These are phyloP conservation scores for Akabosia matsudoensis DNA, from an alignment of 1,140 invertebrate species.

Conservation along the genomic window DNA sequence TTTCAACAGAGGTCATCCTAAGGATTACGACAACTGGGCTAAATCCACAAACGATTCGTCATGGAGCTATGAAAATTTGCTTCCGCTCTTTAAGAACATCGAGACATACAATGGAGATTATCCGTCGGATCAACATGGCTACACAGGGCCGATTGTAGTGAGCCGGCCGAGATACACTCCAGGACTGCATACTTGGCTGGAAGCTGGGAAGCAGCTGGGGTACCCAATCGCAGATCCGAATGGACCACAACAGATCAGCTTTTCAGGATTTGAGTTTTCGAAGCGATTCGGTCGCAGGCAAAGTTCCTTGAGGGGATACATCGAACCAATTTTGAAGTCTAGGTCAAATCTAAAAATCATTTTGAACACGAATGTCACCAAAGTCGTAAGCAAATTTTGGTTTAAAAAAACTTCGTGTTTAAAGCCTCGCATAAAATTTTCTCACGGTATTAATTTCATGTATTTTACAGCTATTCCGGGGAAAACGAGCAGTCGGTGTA, in stretches of 20 bases:
- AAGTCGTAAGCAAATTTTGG: background rate
- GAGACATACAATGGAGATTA: constrained; percentile 57
- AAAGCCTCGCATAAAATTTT: constrained; percentile 4
- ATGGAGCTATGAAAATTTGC: constrained; percentile 59
- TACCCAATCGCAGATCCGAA: constrained; percentile 24
- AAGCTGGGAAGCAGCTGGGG: constrained; percentile 23
- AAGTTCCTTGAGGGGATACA: constrained; percentile 25
- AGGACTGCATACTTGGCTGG: background rate
- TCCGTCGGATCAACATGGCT: constrained; percentile 25
- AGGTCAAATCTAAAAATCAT: constrained; percentile 26
- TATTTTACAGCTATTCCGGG: no score
- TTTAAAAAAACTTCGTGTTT: background rate
- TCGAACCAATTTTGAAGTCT: constrained; percentile 10
- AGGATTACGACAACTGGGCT: constrained; percentile 66
- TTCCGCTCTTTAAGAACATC: constrained; percentile 69
- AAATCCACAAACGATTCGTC: constrained; percentile 49
- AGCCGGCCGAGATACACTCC: background rate
- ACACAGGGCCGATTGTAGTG: constrained; percentile 13
- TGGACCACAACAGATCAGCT: constrained; percentile 24
- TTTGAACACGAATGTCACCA: constrained; percentile 1
- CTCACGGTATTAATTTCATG: background rate
- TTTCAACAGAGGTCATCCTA: constrained; percentile 62
- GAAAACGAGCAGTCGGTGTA: background rate
- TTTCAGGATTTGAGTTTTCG: constrained; percentile 16
- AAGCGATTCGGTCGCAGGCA: constrained; percentile 14